phyloP scores from a whole-genome alignment of 2,888 invertebrate species.

The Cheilosia pagana region DNA sequence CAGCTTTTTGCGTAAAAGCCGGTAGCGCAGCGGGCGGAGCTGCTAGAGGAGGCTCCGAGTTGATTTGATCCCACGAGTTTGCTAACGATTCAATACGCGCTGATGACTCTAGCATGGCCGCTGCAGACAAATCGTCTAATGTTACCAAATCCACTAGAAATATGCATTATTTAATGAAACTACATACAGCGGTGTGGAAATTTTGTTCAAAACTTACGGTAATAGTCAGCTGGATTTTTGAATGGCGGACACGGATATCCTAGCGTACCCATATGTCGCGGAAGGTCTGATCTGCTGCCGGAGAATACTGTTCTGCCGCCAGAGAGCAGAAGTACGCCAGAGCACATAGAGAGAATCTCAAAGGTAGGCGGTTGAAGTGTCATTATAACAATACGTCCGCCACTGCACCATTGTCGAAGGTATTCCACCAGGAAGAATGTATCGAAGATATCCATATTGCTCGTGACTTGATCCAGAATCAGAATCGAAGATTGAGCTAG shows the following conservation, averaged over 20 bases:
- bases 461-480: constrained; percentile 91
- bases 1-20: constrained; percentile 87
- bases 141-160: constrained; percentile 95
- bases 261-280: constrained; percentile 94
- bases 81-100: constrained; percentile 95
- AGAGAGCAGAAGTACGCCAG: constrained; percentile 90
- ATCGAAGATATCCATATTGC: constrained; percentile 93
- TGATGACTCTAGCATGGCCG: constrained; percentile 97
- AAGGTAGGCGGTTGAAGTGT: constrained; percentile 97
- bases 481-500: constrained; percentile 93
- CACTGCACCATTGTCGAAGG: constrained; percentile 92
- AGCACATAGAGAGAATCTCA: constrained; percentile 95
- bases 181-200: neutral
- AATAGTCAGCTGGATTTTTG: constrained; percentile 98
- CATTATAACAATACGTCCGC: constrained; percentile 92
- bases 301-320: constrained; percentile 96
- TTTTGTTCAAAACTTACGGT: constrained; percentile 87
- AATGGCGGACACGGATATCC: constrained; percentile 98
- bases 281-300: constrained; percentile 94
- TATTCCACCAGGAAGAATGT: constrained; percentile 98
- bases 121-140: constrained; percentile 95
- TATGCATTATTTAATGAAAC: neutral
- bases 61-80: constrained; percentile 86
- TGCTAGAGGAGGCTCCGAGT: constrained; percentile 83
- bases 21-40: constrained; percentile 92